Base-by-base conservation (phyloP, 2,888 invertebrate species). In the Ypsolopha scabrella region DNA sequence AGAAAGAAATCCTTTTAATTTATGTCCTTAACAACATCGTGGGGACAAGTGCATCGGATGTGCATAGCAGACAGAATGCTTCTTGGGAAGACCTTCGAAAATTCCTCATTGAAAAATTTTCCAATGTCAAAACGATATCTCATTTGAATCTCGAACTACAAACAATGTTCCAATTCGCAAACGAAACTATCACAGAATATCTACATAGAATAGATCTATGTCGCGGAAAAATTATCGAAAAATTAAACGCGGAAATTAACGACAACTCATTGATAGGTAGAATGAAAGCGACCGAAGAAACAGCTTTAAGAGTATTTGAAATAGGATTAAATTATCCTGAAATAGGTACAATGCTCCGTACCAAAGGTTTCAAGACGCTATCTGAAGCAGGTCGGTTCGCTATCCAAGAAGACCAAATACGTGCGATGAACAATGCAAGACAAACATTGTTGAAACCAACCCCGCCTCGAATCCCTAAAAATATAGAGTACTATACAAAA, bases 101-200 rank as follows among this genome's bases (percentile, higher is more conserved):
- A 24, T 24, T 24, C 4, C 24, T 24, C 24, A 24, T 3, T 3
- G 24, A 24, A 24, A 62, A 58, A 51, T 63, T 58, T 10, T 61
- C 63, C 0, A 50, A 62, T 6, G 54, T 53, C 0, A 65, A 62
- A 57, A 63, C 63, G 0, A 14, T 64, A 13, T 50, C 54, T 1
- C 61, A 65, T 43, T 14, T 63, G 35, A 57, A 53, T 41, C 35
- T 62, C 6, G 60, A 63, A 52, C 36, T 65, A 0, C 61, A 65
- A 35, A 54, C 60, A 0, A 50, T 60, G 50, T 65, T 64, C 14
- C 63, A 65, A 58, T 64, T 60, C 52, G 56, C 58, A 0, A 54
- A 50, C 1, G 63, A 67, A 53, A 53, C 53, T 0, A 50, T 65
- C 0, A 62, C 58, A 0, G 59, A 67, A 8, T 65, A 60, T 41